These are phyloP conservation scores for Siderastrea radians DNA, from an alignment of 92 coral and sea anemone species.

Conservation along the genomic window DNA sequence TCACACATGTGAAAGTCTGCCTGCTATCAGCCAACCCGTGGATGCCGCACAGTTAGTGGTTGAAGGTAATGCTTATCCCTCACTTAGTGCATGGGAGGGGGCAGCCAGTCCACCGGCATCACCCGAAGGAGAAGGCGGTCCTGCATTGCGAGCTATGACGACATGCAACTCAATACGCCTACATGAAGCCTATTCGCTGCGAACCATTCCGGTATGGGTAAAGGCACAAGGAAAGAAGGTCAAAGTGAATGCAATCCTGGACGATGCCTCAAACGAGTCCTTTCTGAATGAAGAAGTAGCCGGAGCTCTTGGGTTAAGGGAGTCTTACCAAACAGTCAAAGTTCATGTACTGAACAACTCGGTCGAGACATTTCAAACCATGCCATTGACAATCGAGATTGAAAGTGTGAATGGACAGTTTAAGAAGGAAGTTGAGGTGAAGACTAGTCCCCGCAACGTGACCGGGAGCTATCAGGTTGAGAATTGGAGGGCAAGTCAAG, in stretches of 20 bases:
- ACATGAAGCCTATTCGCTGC: slow-evolving; percentile 47
- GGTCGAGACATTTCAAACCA: slow-evolving; percentile 68
- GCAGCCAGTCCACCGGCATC: not conserved
- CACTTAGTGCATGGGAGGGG: slow-evolving; percentile 64
- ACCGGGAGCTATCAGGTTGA: slow-evolving; percentile 71
- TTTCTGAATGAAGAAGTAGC: slow-evolving; percentile 70
- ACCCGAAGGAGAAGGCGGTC: slow-evolving; percentile 12
- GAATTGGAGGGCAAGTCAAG: slow-evolving; percentile 63
- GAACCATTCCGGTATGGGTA: slow-evolving; percentile 66
- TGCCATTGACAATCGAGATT: slow-evolving; percentile 62
- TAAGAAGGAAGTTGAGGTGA: slow-evolving; percentile 53
- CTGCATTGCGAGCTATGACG: slow-evolving; percentile 18
- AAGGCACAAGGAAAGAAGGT: slow-evolving; percentile 58
- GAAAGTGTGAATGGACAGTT: slow-evolving; percentile 80
- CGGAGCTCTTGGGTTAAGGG: slow-evolving; percentile 56
- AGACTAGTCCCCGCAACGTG: slow-evolving; percentile 68
- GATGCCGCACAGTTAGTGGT: no score
- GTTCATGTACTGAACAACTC: slow-evolving; percentile 73
- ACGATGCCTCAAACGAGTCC: slow-evolving; percentile 71
- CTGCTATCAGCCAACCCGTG: not conserved
- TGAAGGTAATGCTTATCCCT: not conserved
- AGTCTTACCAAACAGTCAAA: slow-evolving; percentile 60
- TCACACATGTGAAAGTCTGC: slow-evolving; percentile 10
- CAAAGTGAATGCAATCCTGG: slow-evolving; percentile 66
- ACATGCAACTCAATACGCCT: slow-evolving; percentile 10